Evolutionary conservation across 2,113 vertebrate species (phyloP), one percentile per base, ranked within the genome.

Genomic region (Ochotona curzoniae): DNA sequence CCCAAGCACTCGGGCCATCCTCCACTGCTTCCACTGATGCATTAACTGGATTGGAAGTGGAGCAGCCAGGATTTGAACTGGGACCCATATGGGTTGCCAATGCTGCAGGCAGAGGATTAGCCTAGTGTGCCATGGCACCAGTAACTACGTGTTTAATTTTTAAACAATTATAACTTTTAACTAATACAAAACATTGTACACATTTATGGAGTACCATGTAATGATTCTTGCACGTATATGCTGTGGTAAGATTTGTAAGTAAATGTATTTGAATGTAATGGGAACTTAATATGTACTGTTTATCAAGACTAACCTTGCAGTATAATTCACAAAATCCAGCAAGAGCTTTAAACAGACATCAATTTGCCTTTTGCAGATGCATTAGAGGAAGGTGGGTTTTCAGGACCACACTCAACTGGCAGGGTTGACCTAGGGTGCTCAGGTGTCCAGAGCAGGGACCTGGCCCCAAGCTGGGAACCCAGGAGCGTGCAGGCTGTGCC

Each of bases 401-500:
- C 7, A 87, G 20, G 30, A 66, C 25, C 20, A 44, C 2, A 32
- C 4, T 17, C 57, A 44, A n/a, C 21, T 25, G 6, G 3, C 11
- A 81, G 57, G 64, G 47, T 26, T 25, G 21, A 67, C n/a, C 26
- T 17, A 64, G 61, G 44, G 51, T 30, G 51, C 64, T 66, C 30
- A 79, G 81, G 54, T 57, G 8, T 76, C 61, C 18, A 74, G 1
- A 11, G 63, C 64, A 73, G 8, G 66, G 75, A 67, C 17, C 15
- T 30, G 18, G 23, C 15, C 47, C 64, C 64, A 35, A 64, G 21
- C 0, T 14, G 14, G 51, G 49, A 6, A n/a, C 44, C 66, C 5
- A 9, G 6, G 3, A 1, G 23, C 17, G 7, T 18, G 26, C 21
- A 26, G 25, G 10, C 0, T 44, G 3, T 7, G 12, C 25, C 44